Evolutionary conservation across 35 echinoderm and acorn worm genomes (phyloP), one percentile per base, ranked within the genome.

Genomic region (Diadema setosum): DNA sequence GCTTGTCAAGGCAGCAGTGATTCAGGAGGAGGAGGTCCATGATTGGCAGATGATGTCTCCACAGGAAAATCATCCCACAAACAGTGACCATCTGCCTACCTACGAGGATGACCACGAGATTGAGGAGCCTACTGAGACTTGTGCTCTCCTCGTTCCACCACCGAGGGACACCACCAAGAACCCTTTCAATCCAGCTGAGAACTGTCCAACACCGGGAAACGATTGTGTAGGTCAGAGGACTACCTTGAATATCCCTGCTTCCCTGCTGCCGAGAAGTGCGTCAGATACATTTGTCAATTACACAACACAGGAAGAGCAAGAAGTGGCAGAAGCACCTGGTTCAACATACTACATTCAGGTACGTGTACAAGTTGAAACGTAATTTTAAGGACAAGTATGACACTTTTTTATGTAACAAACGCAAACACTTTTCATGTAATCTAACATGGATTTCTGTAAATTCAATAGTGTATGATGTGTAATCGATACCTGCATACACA

Each of bases 211-310:
- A 49, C 57, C 85, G 5, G 85, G 40, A 16, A 42, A 21, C 33
- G 73, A 78, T 24, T 78, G 73, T 16, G 34, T n/a, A 42, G 63
- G 63, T 9, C 63, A 67, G 63, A 78, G 34, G 80, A 87, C 94
- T 7, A 88, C 75, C 21, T 86, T 96, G 3, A 73, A 87, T 8
- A 96, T 96, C n/a, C 94, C 94, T 33, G 44, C 95, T 14, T 91
- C 90, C 48, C 65, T 83, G 39, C 58, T 99, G 24, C 92, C 96
- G 30, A 85, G 96, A 18, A 99, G 96, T 58, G 85, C 92, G 23
- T 99, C 96, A 29, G 96, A 99, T 82, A 95, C 96, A 21, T 94
- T 99, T 74, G 93, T 99, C 15, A 94, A 99, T 46, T 99, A 99
- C 46, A 86, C 84, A 4, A 86, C 89, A 6, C 78, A 86, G n/a